Percentiles rank a stretch among this genome's conserved stretches.
Conservation (phyloP, 1,140 invertebrate genomes). For the Drosophila insularis region DNA sequence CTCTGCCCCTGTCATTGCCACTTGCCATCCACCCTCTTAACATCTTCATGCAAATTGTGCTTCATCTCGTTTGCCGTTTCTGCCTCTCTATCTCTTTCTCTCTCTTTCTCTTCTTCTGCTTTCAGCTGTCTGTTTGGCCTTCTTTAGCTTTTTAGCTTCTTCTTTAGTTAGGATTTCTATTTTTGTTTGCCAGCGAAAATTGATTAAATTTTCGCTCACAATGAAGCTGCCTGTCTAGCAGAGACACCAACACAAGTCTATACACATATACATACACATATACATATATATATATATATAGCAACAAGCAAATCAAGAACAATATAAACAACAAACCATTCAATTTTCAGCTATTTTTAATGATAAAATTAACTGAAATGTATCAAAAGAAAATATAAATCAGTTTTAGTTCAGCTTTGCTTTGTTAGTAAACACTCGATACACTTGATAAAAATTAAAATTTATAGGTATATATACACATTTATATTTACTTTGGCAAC, state of each 20-base stretch:
- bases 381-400: not conserved
- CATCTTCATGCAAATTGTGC: conserved; percentile 41
- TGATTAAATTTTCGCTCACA: conserved; percentile 46
- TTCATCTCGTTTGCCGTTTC: not conserved
- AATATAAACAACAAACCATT: conserved; percentile 1
- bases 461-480: not conserved
- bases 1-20: not conserved
- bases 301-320: not conserved
- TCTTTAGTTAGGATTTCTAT: conserved; percentile 8
- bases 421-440: not conserved
- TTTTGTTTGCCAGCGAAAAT: conserved; percentile 34
- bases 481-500: too few species aligned
- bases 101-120: not conserved
- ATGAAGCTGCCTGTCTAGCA: conserved; percentile 14
- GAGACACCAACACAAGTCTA: not conserved
- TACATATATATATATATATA: not conserved
- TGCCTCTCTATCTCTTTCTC: not conserved
- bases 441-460: not conserved
- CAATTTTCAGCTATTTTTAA: not conserved
- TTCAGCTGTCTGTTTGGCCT: conserved; percentile 20
- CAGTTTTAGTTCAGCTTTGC: not conserved
- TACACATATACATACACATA: not conserved
- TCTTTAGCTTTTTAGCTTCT: conserved; percentile 11
- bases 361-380: conserved; percentile 1
- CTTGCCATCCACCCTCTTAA: not conserved